A percentile compares a stretch with the other conserved stretches of the same genome.
phyloP scores from a whole-genome alignment of 2,797 vertebrate species.

The Morus bassanus region DNA sequence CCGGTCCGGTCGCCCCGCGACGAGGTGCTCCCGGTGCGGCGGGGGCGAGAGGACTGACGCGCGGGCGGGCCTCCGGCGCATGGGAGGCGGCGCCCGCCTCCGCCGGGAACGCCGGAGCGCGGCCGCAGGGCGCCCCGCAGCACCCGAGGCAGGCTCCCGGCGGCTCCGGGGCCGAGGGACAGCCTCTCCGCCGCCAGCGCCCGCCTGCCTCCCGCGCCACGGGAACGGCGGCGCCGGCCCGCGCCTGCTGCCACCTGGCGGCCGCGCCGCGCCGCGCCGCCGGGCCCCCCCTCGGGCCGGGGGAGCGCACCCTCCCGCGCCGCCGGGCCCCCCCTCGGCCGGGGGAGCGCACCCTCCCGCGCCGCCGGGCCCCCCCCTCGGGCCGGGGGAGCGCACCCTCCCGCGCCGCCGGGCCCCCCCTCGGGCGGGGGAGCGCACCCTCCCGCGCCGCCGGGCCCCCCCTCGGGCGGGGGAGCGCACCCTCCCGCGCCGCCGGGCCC shows the following conservation, averaged over 20 bases:
- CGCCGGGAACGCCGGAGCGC: constrained; percentile 7
- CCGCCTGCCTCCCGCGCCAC: neutral
- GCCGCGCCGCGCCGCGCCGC: neutral
- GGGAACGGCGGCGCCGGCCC: neutral
- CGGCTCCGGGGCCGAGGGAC: neutral
- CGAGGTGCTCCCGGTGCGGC: neutral
- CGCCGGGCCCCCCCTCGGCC: neutral
- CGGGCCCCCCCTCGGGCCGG: neutral
- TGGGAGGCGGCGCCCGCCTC: neutral
- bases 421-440: no score
- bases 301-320: neutral
- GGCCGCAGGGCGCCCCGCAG: neutral
- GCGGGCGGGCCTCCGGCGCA: neutral
- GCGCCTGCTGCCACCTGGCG: constrained; percentile 22
- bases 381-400: no score
- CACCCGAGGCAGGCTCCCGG: neutral
- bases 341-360: no score
- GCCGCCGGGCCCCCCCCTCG: no score
- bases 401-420: no score
- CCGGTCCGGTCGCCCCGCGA: neutral
- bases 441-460: no score
- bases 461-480: no score
- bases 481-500: no score
- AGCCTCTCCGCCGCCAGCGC: neutral
- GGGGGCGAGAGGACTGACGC: neutral